phyloP scores from a whole-genome alignment of 1,140 invertebrate species.

The Parasteatoda tepidariorum region DNA sequence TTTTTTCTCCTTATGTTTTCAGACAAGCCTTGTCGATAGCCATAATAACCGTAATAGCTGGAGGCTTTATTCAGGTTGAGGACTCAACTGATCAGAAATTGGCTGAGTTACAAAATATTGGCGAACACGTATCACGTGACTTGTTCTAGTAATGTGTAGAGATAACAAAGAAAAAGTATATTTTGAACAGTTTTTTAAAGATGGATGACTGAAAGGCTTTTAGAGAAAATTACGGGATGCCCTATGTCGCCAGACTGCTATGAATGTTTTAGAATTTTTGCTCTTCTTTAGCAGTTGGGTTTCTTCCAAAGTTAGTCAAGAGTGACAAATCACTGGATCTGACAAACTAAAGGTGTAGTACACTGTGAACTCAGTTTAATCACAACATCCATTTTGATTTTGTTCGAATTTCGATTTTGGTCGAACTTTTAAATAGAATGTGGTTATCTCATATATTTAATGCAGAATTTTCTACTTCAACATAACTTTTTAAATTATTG shows the following conservation, averaged over 20 bases:
- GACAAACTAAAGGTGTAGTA: constrained; percentile 9
- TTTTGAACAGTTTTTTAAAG: neutral
- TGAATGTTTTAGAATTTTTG: constrained; percentile 17
- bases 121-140: neutral
- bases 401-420: neutral
- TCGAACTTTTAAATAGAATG: neutral
- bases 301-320: constrained; percentile 7
- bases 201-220: constrained; percentile 21
- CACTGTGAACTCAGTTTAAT: neutral
- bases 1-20: neutral
- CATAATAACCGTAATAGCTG: neutral
- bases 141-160: neutral
- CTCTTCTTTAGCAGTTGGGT: neutral
- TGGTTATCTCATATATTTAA: too few species aligned
- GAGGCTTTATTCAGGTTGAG: neutral
- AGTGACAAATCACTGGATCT: constrained; percentile 19
- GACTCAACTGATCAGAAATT: constrained; percentile 16
- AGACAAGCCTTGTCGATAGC: neutral
- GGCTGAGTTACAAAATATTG: neutral
- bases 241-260: neutral
- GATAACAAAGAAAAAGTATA: neutral
- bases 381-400: neutral
- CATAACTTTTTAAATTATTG: too few species aligned
- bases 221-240: constrained; percentile 27
- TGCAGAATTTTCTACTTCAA: too few species aligned